Conservation (phyloP, 2,888 invertebrate species). For the Apomyelois bistriatella region DNA sequence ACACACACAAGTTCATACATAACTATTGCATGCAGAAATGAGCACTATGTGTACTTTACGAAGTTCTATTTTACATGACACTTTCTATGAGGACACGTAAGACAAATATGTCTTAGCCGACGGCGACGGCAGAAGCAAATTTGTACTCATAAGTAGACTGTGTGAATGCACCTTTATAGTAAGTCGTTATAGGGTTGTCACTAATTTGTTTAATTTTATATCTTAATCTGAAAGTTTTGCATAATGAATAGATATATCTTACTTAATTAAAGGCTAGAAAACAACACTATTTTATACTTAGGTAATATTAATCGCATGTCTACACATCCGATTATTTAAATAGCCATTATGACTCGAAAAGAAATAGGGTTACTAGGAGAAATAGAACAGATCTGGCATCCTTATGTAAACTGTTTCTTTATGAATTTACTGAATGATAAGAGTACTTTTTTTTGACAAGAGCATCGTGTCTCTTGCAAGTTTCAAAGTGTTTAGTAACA, state of each 20-base stretch:
- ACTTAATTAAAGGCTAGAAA: background rate
- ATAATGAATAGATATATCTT: background rate
- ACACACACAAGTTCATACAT: slow-evolving; percentile 45
- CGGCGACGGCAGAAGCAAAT: slow-evolving; percentile 64
- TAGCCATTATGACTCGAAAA: too few relatives aligned
- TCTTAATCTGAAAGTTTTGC: slow-evolving; percentile 26
- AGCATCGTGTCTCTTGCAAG: too few relatives aligned
- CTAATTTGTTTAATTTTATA: slow-evolving; percentile 55
- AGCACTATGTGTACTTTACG: slow-evolving; percentile 43
- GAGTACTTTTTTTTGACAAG: too few relatives aligned
- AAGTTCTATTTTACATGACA: slow-evolving; percentile 65
- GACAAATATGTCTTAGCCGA: slow-evolving; percentile 72
- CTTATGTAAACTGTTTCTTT: too few relatives aligned
- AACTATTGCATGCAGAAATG: slow-evolving; percentile 47
- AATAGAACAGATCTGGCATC: too few relatives aligned
- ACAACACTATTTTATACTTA: too few relatives aligned
- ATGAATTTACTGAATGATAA: too few relatives aligned
- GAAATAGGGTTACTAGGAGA: background rate
- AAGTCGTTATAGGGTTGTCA: slow-evolving; percentile 50
- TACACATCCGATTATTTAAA: too few relatives aligned
- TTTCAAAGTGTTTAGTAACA: background rate
- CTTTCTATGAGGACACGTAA: slow-evolving; percentile 56
- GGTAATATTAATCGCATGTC: too few relatives aligned
- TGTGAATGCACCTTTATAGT: slow-evolving; percentile 67
- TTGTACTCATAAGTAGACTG: slow-evolving; percentile 68